Percentiles rank a stretch among this genome's conserved stretches.
phyloP scores from a whole-genome alignment of 2,797 vertebrate species.

The Chloroceryle inda region DNA sequence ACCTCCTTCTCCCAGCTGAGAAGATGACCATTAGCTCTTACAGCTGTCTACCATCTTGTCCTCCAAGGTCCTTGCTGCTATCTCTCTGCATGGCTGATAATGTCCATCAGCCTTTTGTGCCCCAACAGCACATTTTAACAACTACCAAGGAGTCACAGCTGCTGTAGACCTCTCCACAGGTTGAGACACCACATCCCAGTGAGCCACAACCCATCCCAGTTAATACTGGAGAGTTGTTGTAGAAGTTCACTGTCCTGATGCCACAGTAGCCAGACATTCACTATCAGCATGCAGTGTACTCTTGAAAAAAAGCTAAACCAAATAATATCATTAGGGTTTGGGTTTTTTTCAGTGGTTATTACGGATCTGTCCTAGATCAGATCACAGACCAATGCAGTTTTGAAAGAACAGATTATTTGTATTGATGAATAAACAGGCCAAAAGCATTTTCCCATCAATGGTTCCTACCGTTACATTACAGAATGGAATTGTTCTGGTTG shows the following conservation, averaged over 20 bases:
- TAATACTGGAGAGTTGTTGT: fast-evolving
- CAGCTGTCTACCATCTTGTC: fast-evolving
- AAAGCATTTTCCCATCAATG: background rate
- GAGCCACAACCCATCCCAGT: no score
- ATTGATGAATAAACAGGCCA: background rate
- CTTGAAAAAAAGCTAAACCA: background rate
- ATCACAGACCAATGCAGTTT: background rate
- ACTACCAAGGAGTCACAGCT: background rate
- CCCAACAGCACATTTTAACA: background rate
- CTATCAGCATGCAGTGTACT: background rate
- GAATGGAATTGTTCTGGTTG: background rate
- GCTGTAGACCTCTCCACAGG: background rate
- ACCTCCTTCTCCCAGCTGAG: background rate
- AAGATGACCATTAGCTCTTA: background rate
- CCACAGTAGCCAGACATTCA: background rate
- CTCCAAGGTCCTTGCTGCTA: background rate
- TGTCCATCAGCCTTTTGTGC: fast-evolving
- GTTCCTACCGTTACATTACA: background rate
- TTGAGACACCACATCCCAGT: fast-evolving
- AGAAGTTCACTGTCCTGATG: background rate
- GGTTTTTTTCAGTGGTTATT: background rate
- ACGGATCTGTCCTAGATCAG: background rate
- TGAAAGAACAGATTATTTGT: background rate
- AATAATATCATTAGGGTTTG: background rate
- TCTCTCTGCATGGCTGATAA: background rate